Conservation (phyloP, 2,888 invertebrate species). For the Brenthis hecate region DNA sequence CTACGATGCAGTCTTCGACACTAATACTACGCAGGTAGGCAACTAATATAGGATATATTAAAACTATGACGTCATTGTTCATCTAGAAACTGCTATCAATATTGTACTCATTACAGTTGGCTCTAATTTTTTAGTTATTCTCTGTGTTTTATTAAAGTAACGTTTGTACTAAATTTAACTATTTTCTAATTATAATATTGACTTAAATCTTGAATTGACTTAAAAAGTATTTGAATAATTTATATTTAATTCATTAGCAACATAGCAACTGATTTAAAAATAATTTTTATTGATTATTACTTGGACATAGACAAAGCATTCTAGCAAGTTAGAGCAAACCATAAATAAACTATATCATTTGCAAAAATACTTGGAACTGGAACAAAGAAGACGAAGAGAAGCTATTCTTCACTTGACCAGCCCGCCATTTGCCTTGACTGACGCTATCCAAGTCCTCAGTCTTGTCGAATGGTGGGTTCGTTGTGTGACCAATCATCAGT, state of each 20-base stretch:
- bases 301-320: neutral
- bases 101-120: neutral
- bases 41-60: neutral
- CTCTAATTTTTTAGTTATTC: neutral
- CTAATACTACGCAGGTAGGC: slow-evolving; percentile 90
- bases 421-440: slow-evolving; percentile 71
- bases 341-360: neutral
- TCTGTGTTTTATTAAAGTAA: neutral
- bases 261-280: neutral
- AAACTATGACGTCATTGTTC: slow-evolving; percentile 18
- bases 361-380: neutral
- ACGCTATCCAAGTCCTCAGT: slow-evolving; percentile 62
- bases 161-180: neutral
- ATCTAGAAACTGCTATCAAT: slow-evolving; percentile 13
- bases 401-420: slow-evolving; percentile 38
- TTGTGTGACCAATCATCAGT: slow-evolving; percentile 48
- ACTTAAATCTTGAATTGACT: no score
- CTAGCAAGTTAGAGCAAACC: neutral
- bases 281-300: slow-evolving; percentile 1
- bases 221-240: neutral
- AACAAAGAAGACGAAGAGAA: slow-evolving; percentile 15
- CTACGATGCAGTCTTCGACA: slow-evolving; percentile 97
- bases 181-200: slow-evolving; percentile 5
- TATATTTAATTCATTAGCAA: neutral
- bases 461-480: slow-evolving; percentile 81